Base-by-base conservation (phyloP, 2,113 vertebrate species). In the Atlantisia rogersi region DNA sequence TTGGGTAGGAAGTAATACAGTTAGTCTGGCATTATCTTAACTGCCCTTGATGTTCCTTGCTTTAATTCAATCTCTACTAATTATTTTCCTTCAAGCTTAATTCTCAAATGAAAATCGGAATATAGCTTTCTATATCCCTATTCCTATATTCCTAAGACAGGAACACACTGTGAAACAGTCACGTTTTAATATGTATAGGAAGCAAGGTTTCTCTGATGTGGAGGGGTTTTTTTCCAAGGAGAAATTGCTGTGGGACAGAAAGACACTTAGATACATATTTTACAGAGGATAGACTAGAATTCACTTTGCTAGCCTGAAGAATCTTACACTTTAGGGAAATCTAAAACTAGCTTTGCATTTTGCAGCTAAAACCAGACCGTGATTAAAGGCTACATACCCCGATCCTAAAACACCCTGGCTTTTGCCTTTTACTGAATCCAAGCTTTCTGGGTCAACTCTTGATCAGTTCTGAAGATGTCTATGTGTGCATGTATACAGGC, bases 21-120 rank as follows among this genome's bases (percentile, higher is more conserved):
- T 62, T 65, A 68, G 56, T 81, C 82, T 21, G 55, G 48, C n/a
- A 63, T 74, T 94, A 56, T 63, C 90, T 86, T 95, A 82, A 77
- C 35, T 82, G 59, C 32, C 10, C 37, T 62, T 82, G 35, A 44
- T 39, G 31, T 14, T 0, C 0, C 46, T 74, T 81, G 55, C 71
- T 83, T 94, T 88, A 80, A 69, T 75, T 94, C 42, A 59, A 2
- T 15, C 62, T 81, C 35, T 46, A 42, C 52, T 55, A 48, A 86
- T 86, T 83, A 65, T 73, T 70, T 93, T 86, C 15, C 37, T 39
- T 74, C 28, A 26, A 74, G 65, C 58, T 94, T 82, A 86, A 53
- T 68, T 94, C 56, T 48, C 48, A 48, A 48, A 46, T 46, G 44
- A 19, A 46, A 46, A 50, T 8, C 75, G 37, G 39, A 42, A 28